Evolutionary conservation across 2,113 vertebrate species (phyloP).

Genomic region (Sturnira hondurensis): DNA sequence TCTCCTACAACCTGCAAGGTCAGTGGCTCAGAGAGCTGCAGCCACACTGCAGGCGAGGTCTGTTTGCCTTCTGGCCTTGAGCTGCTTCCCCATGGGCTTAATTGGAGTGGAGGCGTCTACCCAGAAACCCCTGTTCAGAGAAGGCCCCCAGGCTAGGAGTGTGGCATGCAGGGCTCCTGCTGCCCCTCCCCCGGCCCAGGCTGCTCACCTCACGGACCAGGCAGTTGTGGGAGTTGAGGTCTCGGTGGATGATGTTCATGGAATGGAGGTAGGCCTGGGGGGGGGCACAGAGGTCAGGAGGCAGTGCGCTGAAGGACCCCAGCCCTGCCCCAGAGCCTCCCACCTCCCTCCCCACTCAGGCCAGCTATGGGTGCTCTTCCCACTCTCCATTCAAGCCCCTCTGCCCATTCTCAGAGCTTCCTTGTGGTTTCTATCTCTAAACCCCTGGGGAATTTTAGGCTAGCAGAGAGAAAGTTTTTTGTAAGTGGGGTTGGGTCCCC

Average conservation of each 20-base stretch:
- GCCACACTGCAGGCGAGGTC: neutral
- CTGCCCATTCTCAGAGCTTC: neutral
- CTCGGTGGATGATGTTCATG: slow-evolving; percentile 98
- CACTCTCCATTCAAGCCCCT: neutral
- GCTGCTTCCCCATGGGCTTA: neutral
- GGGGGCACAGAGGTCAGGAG: neutral
- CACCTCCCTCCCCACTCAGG: neutral
- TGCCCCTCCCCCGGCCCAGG: neutral
- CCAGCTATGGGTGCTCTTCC: neutral
- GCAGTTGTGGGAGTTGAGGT: slow-evolving; percentile 99
- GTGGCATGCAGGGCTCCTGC: neutral
- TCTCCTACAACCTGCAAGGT: neutral
- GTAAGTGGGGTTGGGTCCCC: too few relatives aligned
- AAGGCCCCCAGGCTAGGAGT: neutral
- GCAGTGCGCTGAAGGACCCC: accelerated
- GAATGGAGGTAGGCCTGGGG: slow-evolving; percentile 93
- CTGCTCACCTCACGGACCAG: slow-evolving; percentile 91
- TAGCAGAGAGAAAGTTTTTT: neutral
- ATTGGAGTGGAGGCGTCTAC: accelerated
- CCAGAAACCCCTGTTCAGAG: neutral
- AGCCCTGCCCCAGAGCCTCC: neutral
- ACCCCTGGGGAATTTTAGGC: neutral
- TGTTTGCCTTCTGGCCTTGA: neutral
- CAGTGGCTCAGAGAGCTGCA: neutral
- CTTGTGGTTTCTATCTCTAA: neutral